Conservation (phyloP, 2,113 vertebrate genomes). For the Petaurus breviceps region DNA sequence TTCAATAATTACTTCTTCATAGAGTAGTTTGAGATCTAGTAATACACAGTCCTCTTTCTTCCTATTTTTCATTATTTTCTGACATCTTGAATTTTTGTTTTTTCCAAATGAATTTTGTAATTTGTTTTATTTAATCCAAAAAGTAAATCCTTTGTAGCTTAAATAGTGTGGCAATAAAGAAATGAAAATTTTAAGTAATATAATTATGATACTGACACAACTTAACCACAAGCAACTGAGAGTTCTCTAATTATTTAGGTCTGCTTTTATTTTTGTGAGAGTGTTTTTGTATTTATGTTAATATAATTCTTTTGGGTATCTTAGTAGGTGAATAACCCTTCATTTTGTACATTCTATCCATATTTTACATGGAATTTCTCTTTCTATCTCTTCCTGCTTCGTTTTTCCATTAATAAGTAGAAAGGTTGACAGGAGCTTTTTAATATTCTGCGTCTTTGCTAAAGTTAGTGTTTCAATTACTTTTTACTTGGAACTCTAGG, state of each 20-base stretch:
- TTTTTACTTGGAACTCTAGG: no score
- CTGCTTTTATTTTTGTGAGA: not conserved
- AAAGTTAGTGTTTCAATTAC: no score
- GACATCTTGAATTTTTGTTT: not conserved
- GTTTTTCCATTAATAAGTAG: no score
- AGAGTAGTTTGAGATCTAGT: not conserved
- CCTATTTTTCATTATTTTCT: not conserved
- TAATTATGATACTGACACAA: not conserved
- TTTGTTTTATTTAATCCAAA: not conserved
- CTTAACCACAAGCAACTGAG: not conserved
- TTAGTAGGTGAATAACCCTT: no score
- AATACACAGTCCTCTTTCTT: not conserved
- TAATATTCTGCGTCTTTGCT: no score
- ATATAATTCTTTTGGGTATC: no score
- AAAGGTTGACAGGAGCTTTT: no score
- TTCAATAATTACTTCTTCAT: not conserved
- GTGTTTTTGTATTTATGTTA: not conserved
- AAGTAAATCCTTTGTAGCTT: not conserved
- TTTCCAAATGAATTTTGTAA: not conserved
- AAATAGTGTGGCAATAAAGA: not conserved
- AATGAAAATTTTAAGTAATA: no score
- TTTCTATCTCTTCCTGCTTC: no score
- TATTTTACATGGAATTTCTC: no score
- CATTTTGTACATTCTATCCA: no score
- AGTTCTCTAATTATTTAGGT: not conserved